These are phyloP conservation scores for Halocynthia aurantium DNA, from an alignment of 23 tunicate species.

Conservation along the genomic window DNA sequence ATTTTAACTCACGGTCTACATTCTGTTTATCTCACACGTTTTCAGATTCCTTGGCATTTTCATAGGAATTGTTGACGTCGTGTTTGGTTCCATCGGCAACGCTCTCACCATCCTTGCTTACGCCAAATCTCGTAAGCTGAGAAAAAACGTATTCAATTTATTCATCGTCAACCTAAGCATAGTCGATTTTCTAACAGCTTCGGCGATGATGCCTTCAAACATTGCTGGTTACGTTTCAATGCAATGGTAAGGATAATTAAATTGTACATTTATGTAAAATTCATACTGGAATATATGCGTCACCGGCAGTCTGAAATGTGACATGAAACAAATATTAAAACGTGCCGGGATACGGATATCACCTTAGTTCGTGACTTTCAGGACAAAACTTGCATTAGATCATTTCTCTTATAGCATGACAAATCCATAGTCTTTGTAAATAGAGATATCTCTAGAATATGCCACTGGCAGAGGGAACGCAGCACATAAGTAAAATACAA, in stretches of 20 bases:
- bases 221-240: constrained; percentile 68
- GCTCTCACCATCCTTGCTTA: constrained; percentile 67
- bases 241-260: constrained; percentile 49
- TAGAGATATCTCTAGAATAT: too few relatives aligned
- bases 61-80: constrained; percentile 54
- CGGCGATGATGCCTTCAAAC: constrained; percentile 86
- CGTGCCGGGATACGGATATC: not conserved
- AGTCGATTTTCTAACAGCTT: constrained; percentile 64
- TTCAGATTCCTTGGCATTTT: constrained; percentile 60
- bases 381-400: too few relatives aligned
- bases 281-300: not conserved
- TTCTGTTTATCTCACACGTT: too few relatives aligned
- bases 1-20: too few relatives aligned
- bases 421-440: too few relatives aligned
- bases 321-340: not conserved
- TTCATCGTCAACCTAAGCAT: constrained; percentile 67
- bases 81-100: constrained; percentile 72
- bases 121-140: constrained; percentile 24
- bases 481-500: too few relatives aligned
- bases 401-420: too few relatives aligned
- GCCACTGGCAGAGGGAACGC: too few relatives aligned
- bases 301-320: not conserved
- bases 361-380: too few relatives aligned
- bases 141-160: constrained; percentile 59
- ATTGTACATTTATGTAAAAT: too few relatives aligned